Evolutionary conservation across 2,888 invertebrate species (phyloP).

Genomic region (Trilocha varians): DNA sequence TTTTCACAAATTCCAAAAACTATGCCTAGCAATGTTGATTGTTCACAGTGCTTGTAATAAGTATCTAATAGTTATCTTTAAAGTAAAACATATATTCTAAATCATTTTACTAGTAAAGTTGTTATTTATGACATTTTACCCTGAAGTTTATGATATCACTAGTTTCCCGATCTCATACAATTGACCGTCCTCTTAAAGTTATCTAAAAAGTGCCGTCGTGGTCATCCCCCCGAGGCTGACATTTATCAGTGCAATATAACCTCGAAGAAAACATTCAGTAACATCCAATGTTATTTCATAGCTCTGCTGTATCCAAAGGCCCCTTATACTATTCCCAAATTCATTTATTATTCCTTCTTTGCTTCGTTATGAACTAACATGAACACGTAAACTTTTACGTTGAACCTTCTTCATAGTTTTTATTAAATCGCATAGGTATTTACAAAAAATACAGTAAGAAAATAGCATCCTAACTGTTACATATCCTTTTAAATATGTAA

Average conservation of each 20-base stretch:
- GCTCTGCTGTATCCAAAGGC: constrained; percentile 40
- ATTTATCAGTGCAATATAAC: constrained; percentile 65
- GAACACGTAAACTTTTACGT: constrained; percentile 45
- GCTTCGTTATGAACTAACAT: constrained; percentile 45
- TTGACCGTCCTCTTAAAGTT: constrained; percentile 37
- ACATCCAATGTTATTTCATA: constrained; percentile 63
- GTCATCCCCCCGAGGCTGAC: constrained; percentile 47
- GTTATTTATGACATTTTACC: background rate
- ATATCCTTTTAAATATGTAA: too few species aligned
- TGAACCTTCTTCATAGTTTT: constrained; percentile 26
- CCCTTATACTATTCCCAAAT: constrained; percentile 36
- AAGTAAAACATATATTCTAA: too few species aligned
- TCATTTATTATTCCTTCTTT: constrained; percentile 40
- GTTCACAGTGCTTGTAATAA: too few species aligned
- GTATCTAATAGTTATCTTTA: too few species aligned
- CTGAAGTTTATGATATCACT: background rate
- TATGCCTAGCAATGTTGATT: too few species aligned
- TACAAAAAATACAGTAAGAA: too few species aligned
- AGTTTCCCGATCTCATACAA: constrained; percentile 11
- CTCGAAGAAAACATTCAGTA: constrained; percentile 59
- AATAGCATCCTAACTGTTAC: too few species aligned
- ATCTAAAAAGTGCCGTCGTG: constrained; percentile 50
- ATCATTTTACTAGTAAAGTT: too few species aligned
- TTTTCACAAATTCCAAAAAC: too few species aligned
- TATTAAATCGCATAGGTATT: too few species aligned